Percentiles rank a stretch among this genome's conserved stretches.
Conservation (phyloP, 2,888 invertebrate species). For the Pemphredon lugubris region DNA sequence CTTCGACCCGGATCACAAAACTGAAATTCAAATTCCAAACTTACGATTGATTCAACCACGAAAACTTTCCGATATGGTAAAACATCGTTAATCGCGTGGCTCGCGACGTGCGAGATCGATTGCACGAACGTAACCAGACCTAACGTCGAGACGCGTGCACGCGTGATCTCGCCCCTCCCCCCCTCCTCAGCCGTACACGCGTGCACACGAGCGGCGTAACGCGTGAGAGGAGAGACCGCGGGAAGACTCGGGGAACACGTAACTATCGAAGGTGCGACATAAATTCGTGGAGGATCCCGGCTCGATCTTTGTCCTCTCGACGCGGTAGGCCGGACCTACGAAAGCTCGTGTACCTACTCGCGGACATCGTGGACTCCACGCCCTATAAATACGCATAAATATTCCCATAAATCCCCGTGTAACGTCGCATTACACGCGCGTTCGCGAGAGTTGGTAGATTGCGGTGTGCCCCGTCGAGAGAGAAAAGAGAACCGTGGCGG, state of each 20-base stretch:
- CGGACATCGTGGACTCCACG: constrained; percentile 57
- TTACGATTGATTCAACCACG: too few relatives aligned
- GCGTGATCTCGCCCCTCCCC: neutral
- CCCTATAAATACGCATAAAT: constrained; percentile 74
- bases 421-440: constrained; percentile 68
- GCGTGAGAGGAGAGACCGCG: constrained; percentile 39
- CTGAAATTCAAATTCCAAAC: too few relatives aligned
- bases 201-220: constrained; percentile 33
- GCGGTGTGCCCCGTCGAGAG: constrained; percentile 21
- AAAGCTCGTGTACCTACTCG: constrained; percentile 47
- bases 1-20: too few relatives aligned
- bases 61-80: too few relatives aligned
- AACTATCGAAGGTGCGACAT: constrained; percentile 52
- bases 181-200: neutral
- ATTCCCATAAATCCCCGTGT: constrained; percentile 73
- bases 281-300: constrained; percentile 48
- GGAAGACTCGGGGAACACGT: constrained; percentile 48
- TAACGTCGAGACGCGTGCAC: neutral
- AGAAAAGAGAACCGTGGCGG: constrained; percentile 1
- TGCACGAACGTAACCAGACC: too few relatives aligned
- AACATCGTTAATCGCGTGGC: too few relatives aligned
- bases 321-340: constrained; percentile 52
- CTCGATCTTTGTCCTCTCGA: constrained; percentile 19
- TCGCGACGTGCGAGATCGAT: too few relatives aligned
- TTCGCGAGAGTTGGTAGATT: constrained; percentile 38